phyloP scores from a whole-genome alignment of 1,140 invertebrate species.

The Trachymyrmex septentrionalis region DNA sequence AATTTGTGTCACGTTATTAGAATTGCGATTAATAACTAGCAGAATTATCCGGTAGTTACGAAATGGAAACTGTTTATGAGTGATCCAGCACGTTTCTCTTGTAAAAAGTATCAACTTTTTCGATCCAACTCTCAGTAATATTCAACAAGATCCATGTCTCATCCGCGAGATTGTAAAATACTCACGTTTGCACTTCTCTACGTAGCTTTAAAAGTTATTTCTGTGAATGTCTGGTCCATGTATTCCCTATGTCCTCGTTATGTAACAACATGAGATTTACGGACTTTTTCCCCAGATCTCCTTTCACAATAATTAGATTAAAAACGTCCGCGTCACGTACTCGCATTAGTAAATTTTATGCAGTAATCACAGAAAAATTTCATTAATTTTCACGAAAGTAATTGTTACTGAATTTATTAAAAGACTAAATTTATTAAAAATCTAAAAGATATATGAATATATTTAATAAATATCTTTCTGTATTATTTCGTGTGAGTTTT shows the following conservation, averaged over 20 bases:
- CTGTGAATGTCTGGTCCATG: constrained; percentile 3
- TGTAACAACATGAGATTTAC: constrained; percentile 24
- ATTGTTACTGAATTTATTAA: constrained; percentile 14
- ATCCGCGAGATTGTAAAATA: constrained; percentile 46
- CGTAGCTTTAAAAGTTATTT: constrained; percentile 54
- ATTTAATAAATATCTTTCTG: not conserved
- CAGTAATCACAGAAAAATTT: not conserved
- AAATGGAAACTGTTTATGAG: constrained; percentile 8
- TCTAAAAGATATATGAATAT: not conserved
- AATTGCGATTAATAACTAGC: not conserved
- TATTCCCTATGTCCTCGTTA: constrained; percentile 31
- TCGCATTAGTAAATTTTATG: constrained; percentile 12
- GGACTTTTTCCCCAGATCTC: constrained; percentile 21
- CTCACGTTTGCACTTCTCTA: constrained; percentile 51
- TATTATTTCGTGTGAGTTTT: not conserved
- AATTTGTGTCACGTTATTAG: not conserved
- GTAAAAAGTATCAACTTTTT: constrained; percentile 31
- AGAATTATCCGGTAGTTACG: not conserved
- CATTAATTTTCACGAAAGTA: not conserved
- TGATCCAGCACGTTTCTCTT: not conserved
- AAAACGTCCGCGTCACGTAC: constrained; percentile 17
- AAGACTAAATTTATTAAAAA: constrained; percentile 1
- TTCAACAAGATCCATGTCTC: constrained; percentile 21
- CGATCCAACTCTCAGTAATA: constrained; percentile 12
- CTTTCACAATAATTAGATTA: constrained; percentile 19